Percentiles rank a stretch among this genome's conserved stretches.
phyloP scores from a whole-genome alignment of 2,113 vertebrate genomes.

The Cercocebus atys region DNA sequence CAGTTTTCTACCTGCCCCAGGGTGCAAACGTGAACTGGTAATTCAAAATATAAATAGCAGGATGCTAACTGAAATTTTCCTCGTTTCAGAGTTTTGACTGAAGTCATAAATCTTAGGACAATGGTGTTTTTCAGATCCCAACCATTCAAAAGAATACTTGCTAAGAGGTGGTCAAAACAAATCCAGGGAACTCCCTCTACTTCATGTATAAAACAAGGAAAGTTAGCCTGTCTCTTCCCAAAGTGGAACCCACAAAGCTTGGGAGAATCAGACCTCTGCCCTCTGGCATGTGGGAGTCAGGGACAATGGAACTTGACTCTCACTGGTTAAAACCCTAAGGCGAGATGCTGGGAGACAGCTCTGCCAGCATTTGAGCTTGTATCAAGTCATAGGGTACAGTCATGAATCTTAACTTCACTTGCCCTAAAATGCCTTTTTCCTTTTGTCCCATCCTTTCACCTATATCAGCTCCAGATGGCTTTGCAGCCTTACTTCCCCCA shows the following conservation, averaged over 20 bases:
- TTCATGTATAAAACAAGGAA: neutral
- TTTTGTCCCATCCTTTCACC: neutral
- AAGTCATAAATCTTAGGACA: neutral
- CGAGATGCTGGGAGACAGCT: neutral
- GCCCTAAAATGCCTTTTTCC: neutral
- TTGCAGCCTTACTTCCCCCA: neutral
- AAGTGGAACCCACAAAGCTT: neutral
- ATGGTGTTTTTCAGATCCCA: neutral
- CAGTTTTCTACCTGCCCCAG: no score
- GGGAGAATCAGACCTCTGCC: neutral
- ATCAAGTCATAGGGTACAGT: fast-evolving
- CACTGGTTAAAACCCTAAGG: neutral
- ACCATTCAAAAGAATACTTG: neutral
- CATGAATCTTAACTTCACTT: no score
- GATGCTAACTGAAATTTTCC: neutral
- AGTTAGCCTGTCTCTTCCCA: neutral
- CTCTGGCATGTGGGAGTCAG: neutral
- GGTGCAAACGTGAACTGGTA: neutral
- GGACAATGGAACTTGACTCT: fast-evolving
- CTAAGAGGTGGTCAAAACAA: neutral
- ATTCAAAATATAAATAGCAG: neutral
- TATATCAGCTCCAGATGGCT: fast-evolving
- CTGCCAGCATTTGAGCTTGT: fast-evolving
- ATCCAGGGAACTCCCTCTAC: neutral
- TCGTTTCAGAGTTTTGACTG: neutral